A percentile compares a stretch with the other conserved stretches of the same genome.
These are phyloP conservation scores for Hirtodrosophila alboralis DNA, from an alignment of 2,888 invertebrate genomes.

Conservation along the genomic window DNA sequence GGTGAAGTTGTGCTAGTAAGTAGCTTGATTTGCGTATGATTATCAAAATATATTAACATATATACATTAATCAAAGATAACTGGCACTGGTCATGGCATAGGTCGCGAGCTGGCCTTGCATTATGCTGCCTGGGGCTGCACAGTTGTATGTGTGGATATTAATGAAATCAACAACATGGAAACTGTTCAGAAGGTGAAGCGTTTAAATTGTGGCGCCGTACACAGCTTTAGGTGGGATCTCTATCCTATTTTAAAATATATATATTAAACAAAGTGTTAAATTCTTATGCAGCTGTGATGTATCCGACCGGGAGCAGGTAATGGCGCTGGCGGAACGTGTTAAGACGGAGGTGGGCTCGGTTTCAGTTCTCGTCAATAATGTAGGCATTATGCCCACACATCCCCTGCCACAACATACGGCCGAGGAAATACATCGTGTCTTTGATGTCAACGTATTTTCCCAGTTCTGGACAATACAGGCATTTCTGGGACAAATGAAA, in stretches of 20 bases:
- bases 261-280: background rate
- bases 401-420: constrained; percentile 87
- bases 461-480: constrained; percentile 91
- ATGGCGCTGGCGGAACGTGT: constrained; percentile 87
- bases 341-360: constrained; percentile 89
- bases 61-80: constrained; percentile 86
- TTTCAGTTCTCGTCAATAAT: constrained; percentile 92
- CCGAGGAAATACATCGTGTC: constrained; percentile 88
- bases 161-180: constrained; percentile 89
- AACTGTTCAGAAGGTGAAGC: constrained; percentile 86
- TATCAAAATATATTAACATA: background rate
- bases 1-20: constrained; percentile 92
- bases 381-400: constrained; percentile 94
- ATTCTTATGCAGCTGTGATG: constrained; percentile 91
- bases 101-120: constrained; percentile 90
- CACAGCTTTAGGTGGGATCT: constrained; percentile 84
- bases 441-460: constrained; percentile 91
- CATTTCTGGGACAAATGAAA: constrained; percentile 91
- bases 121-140: constrained; percentile 89
- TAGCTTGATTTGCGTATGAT: constrained; percentile 26
- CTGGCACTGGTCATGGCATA: constrained; percentile 94
- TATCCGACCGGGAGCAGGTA: constrained; percentile 89
- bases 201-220: constrained; percentile 78
- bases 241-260: background rate
- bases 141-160: constrained; percentile 91